Conservation (phyloP, 2,888 invertebrate genomes). For the Luperina testacea region DNA sequence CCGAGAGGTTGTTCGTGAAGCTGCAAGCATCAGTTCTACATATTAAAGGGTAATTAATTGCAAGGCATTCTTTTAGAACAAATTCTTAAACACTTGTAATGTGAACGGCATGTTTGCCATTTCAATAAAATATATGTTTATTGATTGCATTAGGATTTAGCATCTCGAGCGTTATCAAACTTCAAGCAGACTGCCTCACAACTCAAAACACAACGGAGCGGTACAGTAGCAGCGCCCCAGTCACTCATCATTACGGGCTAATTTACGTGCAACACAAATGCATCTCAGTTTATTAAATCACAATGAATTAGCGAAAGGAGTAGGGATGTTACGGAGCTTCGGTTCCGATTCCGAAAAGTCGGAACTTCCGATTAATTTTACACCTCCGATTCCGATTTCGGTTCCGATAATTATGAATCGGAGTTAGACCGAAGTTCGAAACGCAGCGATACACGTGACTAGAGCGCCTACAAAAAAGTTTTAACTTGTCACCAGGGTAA, state of each 20-base stretch:
- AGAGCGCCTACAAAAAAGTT: too few relatives aligned
- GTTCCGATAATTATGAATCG: too few relatives aligned
- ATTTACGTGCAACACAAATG: constrained; percentile 28
- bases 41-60: neutral
- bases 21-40: neutral
- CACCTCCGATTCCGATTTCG: too few relatives aligned
- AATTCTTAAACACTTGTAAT: constrained; percentile 8
- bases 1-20: constrained; percentile 7
- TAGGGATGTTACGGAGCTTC: too few relatives aligned
- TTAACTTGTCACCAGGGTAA: too few relatives aligned
- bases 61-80: constrained; percentile 2
- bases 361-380: too few relatives aligned
- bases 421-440: too few relatives aligned
- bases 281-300: constrained; percentile 56
- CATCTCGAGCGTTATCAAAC: neutral
- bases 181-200: neutral
- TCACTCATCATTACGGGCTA: constrained; percentile 27
- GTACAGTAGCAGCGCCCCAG: neutral
- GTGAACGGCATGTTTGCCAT: constrained; percentile 3
- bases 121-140: constrained; percentile 1
- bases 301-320: constrained; percentile 61
- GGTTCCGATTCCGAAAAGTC: too few relatives aligned
- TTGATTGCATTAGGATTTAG: constrained; percentile 18
- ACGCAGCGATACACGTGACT: too few relatives aligned
- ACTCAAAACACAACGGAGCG: neutral